Percentiles rank a stretch among this genome's conserved stretches.
Evolutionary conservation across 2,797 vertebrate genomes (phyloP).

Genomic region (Acanthiza pusilla): DNA sequence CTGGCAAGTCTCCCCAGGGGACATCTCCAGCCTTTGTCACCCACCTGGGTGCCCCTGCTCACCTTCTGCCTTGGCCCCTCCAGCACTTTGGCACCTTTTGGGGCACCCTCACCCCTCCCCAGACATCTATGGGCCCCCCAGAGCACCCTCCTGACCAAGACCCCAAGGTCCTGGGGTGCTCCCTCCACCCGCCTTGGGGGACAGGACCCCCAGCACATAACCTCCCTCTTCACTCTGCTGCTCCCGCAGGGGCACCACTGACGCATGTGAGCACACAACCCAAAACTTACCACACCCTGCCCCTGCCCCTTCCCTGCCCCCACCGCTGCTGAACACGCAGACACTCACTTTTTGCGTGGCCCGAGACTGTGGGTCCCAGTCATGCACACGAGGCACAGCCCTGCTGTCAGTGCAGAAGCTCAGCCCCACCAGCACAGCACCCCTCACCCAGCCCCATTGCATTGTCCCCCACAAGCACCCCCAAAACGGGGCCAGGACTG

Average conservation of each 20-base stretch:
- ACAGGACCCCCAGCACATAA: not conserved
- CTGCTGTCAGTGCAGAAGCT: conserved; percentile 63
- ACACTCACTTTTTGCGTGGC: conserved; percentile 81
- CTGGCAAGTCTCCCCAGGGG: not conserved
- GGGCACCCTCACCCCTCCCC: not conserved
- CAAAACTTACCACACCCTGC: not conserved
- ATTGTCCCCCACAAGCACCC: not conserved
- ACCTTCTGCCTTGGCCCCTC: not conserved
- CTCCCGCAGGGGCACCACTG: not conserved
- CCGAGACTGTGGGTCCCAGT: conserved; percentile 76
- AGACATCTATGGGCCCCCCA: too few species aligned
- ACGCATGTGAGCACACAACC: accelerated
- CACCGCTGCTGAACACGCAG: accelerated
- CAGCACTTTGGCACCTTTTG: not conserved
- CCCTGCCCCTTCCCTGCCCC: not conserved
- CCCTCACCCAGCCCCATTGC: not conserved
- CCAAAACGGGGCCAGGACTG: accelerated
- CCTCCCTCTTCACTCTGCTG: not conserved
- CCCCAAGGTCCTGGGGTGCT: not conserved
- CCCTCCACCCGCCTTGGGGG: too few species aligned
- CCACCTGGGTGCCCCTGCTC: not conserved
- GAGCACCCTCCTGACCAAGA: not conserved
- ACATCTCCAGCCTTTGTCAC: not conserved
- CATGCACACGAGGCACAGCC: conserved; percentile 88
- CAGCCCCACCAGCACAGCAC: not conserved